Evolutionary conservation across 2,113 vertebrate genomes (phyloP).

Genomic region (Gopherus flavomarginatus): DNA sequence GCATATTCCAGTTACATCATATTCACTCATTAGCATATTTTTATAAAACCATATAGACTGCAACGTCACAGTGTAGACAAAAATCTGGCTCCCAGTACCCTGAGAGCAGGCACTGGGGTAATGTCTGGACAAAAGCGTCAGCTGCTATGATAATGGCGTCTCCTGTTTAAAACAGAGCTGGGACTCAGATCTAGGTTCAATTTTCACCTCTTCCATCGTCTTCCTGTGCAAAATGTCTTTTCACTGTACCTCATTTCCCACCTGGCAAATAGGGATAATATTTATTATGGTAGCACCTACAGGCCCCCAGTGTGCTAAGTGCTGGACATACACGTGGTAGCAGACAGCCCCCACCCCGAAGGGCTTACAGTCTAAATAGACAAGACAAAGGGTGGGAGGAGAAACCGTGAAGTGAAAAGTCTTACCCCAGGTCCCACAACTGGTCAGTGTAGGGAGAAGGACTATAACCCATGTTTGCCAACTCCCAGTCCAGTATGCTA

Average conservation of each 20-base stretch:
- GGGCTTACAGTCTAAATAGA: neutral
- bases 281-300: too few relatives aligned
- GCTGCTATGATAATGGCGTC: neutral
- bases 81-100: neutral
- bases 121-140: neutral
- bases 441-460: neutral
- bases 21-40: too few relatives aligned
- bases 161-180: neutral
- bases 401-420: neutral
- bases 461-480: neutral
- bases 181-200: neutral
- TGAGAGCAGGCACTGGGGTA: neutral
- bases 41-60: too few relatives aligned
- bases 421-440: neutral
- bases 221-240: neutral
- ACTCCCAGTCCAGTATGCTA: neutral
- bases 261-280: neutral
- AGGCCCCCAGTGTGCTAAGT: neutral
- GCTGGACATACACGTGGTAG: neutral
- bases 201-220: neutral
- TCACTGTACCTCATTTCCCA: neutral
- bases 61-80: too few relatives aligned
- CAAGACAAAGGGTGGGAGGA: neutral
- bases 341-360: neutral
- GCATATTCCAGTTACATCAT: too few relatives aligned